A percentile compares a stretch with the other conserved stretches of the same genome.
Evolutionary conservation across 1,140 invertebrate genomes (phyloP).

Genomic region (Metopolophium dirhodum): DNA sequence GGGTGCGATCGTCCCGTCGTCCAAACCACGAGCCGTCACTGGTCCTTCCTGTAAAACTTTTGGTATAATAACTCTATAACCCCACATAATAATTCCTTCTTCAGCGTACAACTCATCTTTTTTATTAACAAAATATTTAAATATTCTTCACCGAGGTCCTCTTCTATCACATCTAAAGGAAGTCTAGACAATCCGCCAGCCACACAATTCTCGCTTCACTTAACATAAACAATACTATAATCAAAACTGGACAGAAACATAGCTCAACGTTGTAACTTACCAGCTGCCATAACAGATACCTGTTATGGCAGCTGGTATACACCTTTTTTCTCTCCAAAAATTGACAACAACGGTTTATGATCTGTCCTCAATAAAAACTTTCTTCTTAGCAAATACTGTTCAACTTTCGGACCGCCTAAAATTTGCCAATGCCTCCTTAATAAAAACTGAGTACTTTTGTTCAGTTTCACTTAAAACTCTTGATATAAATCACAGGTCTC

Average conservation of each 20-base stretch:
- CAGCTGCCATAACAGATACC: background rate
- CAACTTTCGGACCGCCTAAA: background rate
- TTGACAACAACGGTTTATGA: background rate
- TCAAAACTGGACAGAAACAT: background rate
- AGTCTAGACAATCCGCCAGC: background rate
- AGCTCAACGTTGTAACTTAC: background rate
- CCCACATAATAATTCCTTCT: too few relatives aligned
- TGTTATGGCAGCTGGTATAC: too few relatives aligned
- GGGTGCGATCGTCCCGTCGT: too few relatives aligned
- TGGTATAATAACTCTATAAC: too few relatives aligned
- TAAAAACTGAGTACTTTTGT: background rate
- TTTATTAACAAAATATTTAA: background rate
- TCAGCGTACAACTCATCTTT: too few relatives aligned
- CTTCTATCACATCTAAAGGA: background rate
- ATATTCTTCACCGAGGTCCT: background rate
- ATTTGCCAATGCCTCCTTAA: background rate
- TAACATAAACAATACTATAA: background rate
- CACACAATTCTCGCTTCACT: background rate
- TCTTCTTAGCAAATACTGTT: background rate
- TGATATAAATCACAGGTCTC: background rate
- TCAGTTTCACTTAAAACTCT: background rate
- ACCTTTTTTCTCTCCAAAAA: background rate
- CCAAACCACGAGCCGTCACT: too few relatives aligned
- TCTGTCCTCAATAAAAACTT: background rate
- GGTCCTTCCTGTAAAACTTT: too few relatives aligned